These are phyloP conservation scores for Spea multiplicata DNA, from an alignment of 2,113 vertebrate genomes.

Conservation along the genomic window DNA sequence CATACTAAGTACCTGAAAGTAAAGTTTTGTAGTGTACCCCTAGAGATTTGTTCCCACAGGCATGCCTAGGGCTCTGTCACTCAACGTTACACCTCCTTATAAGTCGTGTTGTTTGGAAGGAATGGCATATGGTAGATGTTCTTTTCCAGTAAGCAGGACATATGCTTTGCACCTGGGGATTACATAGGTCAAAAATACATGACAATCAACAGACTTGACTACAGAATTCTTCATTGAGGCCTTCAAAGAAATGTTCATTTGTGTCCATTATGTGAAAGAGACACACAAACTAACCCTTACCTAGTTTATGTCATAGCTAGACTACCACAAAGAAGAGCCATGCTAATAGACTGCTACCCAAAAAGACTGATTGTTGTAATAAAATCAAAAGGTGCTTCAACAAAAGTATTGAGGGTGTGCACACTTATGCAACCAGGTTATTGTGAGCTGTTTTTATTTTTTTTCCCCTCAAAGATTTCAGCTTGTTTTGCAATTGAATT, in stretches of 20 bases:
- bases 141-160: slow-evolving; percentile 24
- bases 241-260: slow-evolving; percentile 17
- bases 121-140: slow-evolving; percentile 29
- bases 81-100: slow-evolving; percentile 22
- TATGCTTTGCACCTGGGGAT: slow-evolving; percentile 35
- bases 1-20: slow-evolving; percentile 54
- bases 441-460: too few relatives aligned
- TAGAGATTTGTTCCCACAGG: slow-evolving; percentile 13
- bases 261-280: slow-evolving; percentile 8
- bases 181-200: slow-evolving; percentile 5
- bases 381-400: too few relatives aligned
- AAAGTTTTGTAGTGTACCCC: slow-evolving; percentile 49
- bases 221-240: slow-evolving; percentile 21
- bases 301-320: not conserved
- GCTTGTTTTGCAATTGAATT: too few relatives aligned
- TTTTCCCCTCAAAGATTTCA: too few relatives aligned
- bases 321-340: too few relatives aligned
- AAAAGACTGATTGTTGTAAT: too few relatives aligned
- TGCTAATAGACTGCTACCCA: too few relatives aligned
- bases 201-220: slow-evolving; percentile 1
- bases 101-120: not conserved
- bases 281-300: not conserved
- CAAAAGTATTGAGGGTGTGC: too few relatives aligned
- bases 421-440: too few relatives aligned
- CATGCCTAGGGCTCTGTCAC: slow-evolving; percentile 38